Conservation (phyloP, 2,888 invertebrate genomes). For the Boloria euphrosyne region DNA sequence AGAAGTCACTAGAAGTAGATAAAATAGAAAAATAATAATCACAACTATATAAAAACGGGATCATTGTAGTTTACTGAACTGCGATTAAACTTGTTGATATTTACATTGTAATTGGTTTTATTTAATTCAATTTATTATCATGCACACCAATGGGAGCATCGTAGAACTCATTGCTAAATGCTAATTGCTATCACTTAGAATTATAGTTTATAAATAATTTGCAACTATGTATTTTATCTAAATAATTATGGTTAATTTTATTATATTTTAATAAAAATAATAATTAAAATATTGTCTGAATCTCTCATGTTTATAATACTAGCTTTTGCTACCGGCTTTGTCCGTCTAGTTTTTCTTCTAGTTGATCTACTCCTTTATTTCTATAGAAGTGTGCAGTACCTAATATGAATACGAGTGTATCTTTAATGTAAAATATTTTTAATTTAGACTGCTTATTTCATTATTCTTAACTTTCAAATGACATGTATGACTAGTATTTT, state of each 20-base stretch:
- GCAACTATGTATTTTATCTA: slow-evolving; percentile 23
- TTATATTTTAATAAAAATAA: not conserved
- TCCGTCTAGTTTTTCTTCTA: no score
- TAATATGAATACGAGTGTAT: no score
- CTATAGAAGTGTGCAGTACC: no score
- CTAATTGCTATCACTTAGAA: slow-evolving; percentile 18
- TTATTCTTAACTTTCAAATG: no score
- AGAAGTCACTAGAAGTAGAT: no score
- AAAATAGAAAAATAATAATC: slow-evolving; percentile 3
- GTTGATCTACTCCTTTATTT: no score
- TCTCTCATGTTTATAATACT: not conserved
- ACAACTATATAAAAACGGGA: not conserved
- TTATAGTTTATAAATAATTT: slow-evolving; percentile 14
- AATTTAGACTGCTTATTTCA: no score
- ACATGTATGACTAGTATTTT: no score
- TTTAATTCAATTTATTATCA: slow-evolving; percentile 21
- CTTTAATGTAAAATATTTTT: no score
- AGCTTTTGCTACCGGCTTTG: no score
- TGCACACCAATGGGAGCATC: slow-evolving; percentile 19
- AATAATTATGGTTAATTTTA: slow-evolving; percentile 13
- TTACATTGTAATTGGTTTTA: slow-evolving; percentile 22
- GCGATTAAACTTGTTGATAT: slow-evolving; percentile 7
- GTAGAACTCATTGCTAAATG: slow-evolving; percentile 20
- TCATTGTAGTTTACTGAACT: slow-evolving; percentile 30
- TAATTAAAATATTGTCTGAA: not conserved